Evolutionary conservation across 2,888 invertebrate genomes (phyloP).

Genomic region (Aporophyla nigra): DNA sequence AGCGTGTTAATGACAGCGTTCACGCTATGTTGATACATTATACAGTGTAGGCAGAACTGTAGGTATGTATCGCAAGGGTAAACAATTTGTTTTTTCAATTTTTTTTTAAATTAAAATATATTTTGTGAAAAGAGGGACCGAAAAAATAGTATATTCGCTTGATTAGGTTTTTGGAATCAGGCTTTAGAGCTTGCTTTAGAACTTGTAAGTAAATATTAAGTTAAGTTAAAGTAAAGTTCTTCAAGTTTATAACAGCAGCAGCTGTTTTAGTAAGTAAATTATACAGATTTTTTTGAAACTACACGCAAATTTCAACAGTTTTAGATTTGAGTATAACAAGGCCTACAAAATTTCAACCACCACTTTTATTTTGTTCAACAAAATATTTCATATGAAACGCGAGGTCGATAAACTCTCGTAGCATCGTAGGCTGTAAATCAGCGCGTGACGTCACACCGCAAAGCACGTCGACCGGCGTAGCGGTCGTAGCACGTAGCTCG

Average conservation of each 20-base stretch:
- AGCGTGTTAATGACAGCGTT: slow-evolving; percentile 63
- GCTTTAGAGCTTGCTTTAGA: neutral
- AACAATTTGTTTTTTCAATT: too few relatives aligned
- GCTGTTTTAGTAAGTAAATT: neutral
- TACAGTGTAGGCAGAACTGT: slow-evolving; percentile 16
- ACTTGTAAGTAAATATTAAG: too few relatives aligned
- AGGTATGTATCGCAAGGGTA: slow-evolving; percentile 3
- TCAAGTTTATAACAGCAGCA: neutral
- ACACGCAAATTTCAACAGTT: neutral
- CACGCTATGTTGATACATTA: slow-evolving; percentile 53
- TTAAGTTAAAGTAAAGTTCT: neutral
- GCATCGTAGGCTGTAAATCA: slow-evolving; percentile 76
- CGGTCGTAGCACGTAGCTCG: slow-evolving; percentile 67
- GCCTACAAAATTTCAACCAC: slow-evolving; percentile 1
- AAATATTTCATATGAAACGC: slow-evolving; percentile 52
- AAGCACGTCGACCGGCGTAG: slow-evolving; percentile 65
- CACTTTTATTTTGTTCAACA: slow-evolving; percentile 1
- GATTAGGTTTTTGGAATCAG: neutral
- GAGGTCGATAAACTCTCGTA: slow-evolving; percentile 73
- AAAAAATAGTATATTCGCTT: neutral
- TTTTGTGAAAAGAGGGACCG: neutral
- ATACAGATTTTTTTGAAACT: neutral
- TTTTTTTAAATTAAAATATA: too few relatives aligned
- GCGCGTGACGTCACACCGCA: slow-evolving; percentile 74
- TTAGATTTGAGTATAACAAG: neutral